These are phyloP conservation scores for Pediacus dermestoides DNA, from an alignment of 2,888 invertebrate genomes.

Conservation along the genomic window DNA sequence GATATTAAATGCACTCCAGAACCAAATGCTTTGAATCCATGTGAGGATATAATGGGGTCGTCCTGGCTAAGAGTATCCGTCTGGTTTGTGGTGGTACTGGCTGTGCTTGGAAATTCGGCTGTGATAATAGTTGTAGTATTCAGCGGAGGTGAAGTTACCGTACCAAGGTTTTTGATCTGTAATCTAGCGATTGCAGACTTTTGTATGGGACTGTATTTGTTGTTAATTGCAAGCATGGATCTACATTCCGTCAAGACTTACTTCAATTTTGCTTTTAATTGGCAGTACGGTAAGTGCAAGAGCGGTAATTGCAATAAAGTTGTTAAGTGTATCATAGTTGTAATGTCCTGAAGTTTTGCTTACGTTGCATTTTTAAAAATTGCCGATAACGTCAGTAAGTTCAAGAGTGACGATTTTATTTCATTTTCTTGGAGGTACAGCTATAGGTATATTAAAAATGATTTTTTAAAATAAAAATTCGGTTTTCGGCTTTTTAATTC, in stretches of 20 bases:
- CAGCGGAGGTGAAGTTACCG: constrained; percentile 57
- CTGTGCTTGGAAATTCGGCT: constrained; percentile 78
- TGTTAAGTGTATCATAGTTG: too few relatives aligned
- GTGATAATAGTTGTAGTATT: constrained; percentile 74
- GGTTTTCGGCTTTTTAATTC: too few relatives aligned
- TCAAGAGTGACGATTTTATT: too few relatives aligned
- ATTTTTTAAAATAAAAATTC: too few relatives aligned
- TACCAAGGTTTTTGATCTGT: constrained; percentile 69
- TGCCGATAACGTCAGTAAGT: too few relatives aligned
- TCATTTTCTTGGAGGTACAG: too few relatives aligned
- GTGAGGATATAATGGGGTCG: constrained; percentile 87
- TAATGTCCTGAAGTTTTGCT: too few relatives aligned
- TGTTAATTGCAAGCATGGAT: constrained; percentile 81
- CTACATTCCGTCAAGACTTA: constrained; percentile 79
- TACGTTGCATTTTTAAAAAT: too few relatives aligned
- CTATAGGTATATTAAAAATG: too few relatives aligned
- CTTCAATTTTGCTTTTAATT: constrained; percentile 86
- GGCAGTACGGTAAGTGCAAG: constrained; percentile 68
- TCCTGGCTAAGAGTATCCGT: constrained; percentile 74
- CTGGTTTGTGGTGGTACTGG: constrained; percentile 81
- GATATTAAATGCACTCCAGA: constrained; percentile 66
- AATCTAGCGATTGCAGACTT: constrained; percentile 87
- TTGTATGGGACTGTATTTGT: constrained; percentile 79
- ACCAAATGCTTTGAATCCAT: constrained; percentile 81
- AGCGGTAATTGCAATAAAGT: constrained; percentile 1